Evolutionary conservation across 2,888 invertebrate species (phyloP), one percentile per base, ranked within the genome.

Genomic region (Incurvaria masculella): DNA sequence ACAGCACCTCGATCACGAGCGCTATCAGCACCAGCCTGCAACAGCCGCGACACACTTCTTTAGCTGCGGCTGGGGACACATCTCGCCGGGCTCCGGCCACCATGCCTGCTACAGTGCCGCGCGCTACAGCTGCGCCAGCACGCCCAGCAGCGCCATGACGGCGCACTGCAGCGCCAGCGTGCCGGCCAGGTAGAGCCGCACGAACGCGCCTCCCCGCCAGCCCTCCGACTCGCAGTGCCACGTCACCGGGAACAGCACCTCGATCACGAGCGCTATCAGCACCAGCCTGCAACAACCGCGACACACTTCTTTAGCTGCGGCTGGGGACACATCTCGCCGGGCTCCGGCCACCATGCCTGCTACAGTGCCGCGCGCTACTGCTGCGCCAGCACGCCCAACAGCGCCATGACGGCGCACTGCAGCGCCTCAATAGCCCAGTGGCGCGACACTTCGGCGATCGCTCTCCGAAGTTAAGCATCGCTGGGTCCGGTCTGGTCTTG

Each of bases 81-180:
- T n/a, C n/a, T n/a, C n/a, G n/a, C n/a, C n/a, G n/a, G n/a, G n/a
- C n/a, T n/a, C 94, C 78, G 5, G 86, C 83, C 47, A 83, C 80
- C 21, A 85, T 82, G 56, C 91, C 88, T 51, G 88, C 86, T 57
- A 94, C 91, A 51, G 89, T 86, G 21, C 94, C 94, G 57, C 85
- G 81, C 11, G 87, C 85, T 55, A 88, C 57, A 87, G 82, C 63
- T 84, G 85, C 27, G 88, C 85, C 55, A 89, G 74, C 21, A 81
- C 81, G 41, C 85, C 79, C 52, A 88, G 69, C 27, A 88, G 73
- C 55, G 88, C 63, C 62, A 87, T 81, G 47, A 87, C 81, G 39
- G 81, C 64, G 14, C 81, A 81, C 49, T 89, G 82, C 53, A 88
- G 76, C 8, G 80, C 74, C 61, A 88, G 68, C 59, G 86, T 85